Evolutionary conservation across 2,888 invertebrate genomes (phyloP).

Genomic region (Apamea monoglypha): DNA sequence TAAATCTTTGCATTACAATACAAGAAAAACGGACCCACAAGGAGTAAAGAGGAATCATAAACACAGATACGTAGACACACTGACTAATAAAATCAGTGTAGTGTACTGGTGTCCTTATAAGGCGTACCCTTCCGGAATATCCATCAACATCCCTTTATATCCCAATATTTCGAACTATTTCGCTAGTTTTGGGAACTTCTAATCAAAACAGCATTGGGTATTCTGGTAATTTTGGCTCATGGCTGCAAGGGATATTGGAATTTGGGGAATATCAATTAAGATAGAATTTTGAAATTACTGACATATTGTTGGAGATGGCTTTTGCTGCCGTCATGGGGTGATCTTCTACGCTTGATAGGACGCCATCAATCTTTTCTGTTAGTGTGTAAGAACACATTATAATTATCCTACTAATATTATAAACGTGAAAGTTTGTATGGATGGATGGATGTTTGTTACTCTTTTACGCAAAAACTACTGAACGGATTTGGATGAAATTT

Average conservation of each 20-base stretch:
- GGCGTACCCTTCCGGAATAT: neutral
- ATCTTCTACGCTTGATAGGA: neutral
- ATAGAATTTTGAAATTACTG: conserved; percentile 12
- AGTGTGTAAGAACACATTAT: neutral
- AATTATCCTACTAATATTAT: no score
- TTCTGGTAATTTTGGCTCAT: conserved; percentile 18
- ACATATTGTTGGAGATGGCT: neutral
- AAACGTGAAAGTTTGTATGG: no score
- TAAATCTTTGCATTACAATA: no score
- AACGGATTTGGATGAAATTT: no score
- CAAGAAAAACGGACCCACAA: no score
- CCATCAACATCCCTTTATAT: neutral
- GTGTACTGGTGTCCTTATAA: neutral
- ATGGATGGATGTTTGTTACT: no score
- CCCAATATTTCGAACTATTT: conserved; percentile 23
- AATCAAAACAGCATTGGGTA: conserved; percentile 8
- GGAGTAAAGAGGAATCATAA: no score
- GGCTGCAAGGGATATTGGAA: conserved; percentile 23
- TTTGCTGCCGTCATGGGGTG: neutral
- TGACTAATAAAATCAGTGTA: neutral
- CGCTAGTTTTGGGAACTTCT: neutral
- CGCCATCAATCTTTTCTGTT: neutral
- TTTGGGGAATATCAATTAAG: conserved; percentile 39
- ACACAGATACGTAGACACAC: no score
- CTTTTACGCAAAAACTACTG: no score